These are phyloP conservation scores for Epizoanthus scotinus DNA, from an alignment of 92 coral and sea anemone genomes.

Conservation along the genomic window DNA sequence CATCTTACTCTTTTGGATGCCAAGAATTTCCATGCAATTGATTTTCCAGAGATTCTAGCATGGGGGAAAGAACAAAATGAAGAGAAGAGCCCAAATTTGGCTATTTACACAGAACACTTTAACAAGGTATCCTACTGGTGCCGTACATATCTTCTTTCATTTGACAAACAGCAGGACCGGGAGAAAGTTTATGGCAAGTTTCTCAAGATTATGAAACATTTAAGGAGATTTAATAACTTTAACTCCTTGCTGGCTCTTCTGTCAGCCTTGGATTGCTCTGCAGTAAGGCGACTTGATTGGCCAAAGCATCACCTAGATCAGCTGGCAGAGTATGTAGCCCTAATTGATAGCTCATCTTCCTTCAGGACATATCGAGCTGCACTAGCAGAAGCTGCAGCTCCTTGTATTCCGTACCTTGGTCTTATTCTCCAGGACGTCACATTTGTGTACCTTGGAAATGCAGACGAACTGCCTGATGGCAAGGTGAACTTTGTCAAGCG, in stretches of 20 bases:
- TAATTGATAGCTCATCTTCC: slow-evolving; percentile 95
- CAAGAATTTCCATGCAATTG: slow-evolving; percentile 84
- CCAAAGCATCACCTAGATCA: slow-evolving; percentile 83
- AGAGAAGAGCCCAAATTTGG: slow-evolving; percentile 85
- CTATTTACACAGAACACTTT: slow-evolving; percentile 93
- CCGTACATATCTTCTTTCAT: slow-evolving; percentile 90
- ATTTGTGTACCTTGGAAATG: slow-evolving; percentile 94
- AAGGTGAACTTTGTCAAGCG: slow-evolving; percentile 98
- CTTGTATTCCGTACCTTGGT: slow-evolving; percentile 97
- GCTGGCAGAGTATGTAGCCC: slow-evolving; percentile 85
- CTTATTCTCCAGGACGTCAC: slow-evolving; percentile 98
- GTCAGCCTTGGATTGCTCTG: slow-evolving; percentile 97
- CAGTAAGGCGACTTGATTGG: slow-evolving; percentile 93
- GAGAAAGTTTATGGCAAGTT: slow-evolving; percentile 91
- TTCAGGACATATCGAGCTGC: slow-evolving; percentile 93
- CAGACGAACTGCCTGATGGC: slow-evolving; percentile 97
- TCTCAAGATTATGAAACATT: slow-evolving; percentile 95
- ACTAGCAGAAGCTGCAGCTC: slow-evolving; percentile 77
- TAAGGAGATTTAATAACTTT: slow-evolving; percentile 90
- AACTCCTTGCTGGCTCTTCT: slow-evolving; percentile 92
- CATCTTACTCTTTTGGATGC: slow-evolving; percentile 93
- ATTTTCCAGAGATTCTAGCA: slow-evolving; percentile 95
- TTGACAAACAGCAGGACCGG: slow-evolving; percentile 89
- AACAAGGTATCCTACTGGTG: slow-evolving; percentile 99
- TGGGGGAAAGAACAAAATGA: slow-evolving; percentile 99